Evolutionary conservation across 2,888 invertebrate species (phyloP).

Genomic region (Thereva unica): DNA sequence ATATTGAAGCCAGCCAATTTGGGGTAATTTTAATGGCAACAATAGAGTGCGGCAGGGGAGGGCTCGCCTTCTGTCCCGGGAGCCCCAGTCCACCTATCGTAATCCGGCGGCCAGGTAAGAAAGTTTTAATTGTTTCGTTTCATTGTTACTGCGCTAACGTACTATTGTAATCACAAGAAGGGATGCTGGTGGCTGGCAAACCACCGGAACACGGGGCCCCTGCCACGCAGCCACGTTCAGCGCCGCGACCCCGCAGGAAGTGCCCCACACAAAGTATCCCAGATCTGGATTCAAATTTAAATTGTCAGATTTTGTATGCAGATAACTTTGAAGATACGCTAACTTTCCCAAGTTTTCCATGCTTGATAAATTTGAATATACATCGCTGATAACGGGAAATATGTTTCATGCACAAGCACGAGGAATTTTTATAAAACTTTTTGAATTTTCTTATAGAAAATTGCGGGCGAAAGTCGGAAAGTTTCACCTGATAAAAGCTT

Average conservation of each 20-base stretch:
- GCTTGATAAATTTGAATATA: constrained; percentile 30
- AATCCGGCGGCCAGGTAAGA: constrained; percentile 14
- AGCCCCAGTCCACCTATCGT: neutral
- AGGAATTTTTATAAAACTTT: constrained; percentile 23
- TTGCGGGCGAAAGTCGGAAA: constrained; percentile 19
- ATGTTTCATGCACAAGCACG: constrained; percentile 22
- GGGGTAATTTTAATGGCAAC: constrained; percentile 39
- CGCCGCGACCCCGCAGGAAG: neutral
- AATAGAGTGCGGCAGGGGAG: constrained; percentile 13
- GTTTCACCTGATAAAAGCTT: constrained; percentile 27
- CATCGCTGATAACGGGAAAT: constrained; percentile 31
- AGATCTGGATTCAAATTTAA: constrained; percentile 2
- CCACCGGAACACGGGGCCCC: neutral
- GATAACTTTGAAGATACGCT: constrained; percentile 25
- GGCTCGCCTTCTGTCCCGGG: neutral
- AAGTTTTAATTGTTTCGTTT: constrained; percentile 39
- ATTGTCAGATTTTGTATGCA: constrained; percentile 12
- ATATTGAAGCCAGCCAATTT: constrained; percentile 40
- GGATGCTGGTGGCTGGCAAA: too few relatives aligned
- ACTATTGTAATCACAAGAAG: neutral
- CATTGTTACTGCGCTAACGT: constrained; percentile 30
- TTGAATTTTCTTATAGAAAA: constrained; percentile 22
- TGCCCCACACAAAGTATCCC: neutral
- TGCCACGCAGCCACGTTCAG: constrained; percentile 5
- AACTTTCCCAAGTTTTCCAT: constrained; percentile 14